phyloP scores from a whole-genome alignment of 1,140 invertebrate genomes.

The Melitaea cinxia region DNA sequence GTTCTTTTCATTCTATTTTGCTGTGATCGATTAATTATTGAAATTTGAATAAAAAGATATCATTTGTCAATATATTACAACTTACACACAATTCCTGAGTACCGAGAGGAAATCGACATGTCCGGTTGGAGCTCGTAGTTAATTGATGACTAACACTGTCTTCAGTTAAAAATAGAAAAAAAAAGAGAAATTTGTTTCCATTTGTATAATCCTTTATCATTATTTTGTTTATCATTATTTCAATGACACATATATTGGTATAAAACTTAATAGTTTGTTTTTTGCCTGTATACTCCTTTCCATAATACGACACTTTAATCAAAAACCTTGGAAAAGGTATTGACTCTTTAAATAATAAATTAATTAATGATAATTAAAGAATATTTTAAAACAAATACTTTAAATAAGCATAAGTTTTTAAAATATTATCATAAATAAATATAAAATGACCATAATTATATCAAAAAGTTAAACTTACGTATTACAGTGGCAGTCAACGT shows the following conservation, averaged over 20 bases:
- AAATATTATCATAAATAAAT: not conserved
- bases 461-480: slow-evolving; percentile 9
- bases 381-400: not conserved
- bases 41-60: not conserved
- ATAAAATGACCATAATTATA: slow-evolving; percentile 5
- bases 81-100: slow-evolving; percentile 41
- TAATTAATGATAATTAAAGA: not conserved
- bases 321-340: too few species aligned
- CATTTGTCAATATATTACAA: slow-evolving; percentile 47
- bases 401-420: not conserved
- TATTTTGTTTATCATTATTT: too few species aligned
- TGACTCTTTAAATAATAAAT: not conserved
- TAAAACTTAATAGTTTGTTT: too few species aligned
- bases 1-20: not conserved
- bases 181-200: not conserved
- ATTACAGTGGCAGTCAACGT: slow-evolving; percentile 15
- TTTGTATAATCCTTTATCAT: not conserved
- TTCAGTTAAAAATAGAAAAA: not conserved
- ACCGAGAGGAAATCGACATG: not conserved
- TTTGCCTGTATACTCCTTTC: too few species aligned
- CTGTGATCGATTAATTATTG: not conserved
- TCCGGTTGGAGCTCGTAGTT: not conserved
- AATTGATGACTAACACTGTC: not conserved
- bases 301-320: too few species aligned
- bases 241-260: too few species aligned